Evolutionary conservation across 2,797 vertebrate genomes (phyloP).

Genomic region (Antennarius maculatus): DNA sequence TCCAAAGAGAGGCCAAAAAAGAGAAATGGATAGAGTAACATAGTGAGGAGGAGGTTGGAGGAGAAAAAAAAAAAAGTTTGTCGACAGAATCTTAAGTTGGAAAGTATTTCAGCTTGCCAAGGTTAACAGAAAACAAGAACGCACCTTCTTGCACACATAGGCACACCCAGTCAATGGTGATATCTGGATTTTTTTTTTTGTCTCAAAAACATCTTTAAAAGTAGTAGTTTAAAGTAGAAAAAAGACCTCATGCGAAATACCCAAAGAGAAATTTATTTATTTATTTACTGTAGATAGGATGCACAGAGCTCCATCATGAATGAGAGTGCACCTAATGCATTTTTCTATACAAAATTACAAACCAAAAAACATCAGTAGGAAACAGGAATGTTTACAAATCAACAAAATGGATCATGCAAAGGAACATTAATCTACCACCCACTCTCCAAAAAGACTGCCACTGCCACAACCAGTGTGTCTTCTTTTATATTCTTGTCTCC

Average conservation of each 20-base stretch:
- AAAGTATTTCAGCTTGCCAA: constrained; percentile 70
- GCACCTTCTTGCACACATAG: constrained; percentile 49
- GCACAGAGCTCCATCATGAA: constrained; percentile 63
- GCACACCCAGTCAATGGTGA: constrained; percentile 66
- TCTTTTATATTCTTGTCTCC: constrained; percentile 81
- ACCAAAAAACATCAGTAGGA: constrained; percentile 66
- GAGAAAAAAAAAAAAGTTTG: constrained; percentile 40
- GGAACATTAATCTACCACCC: constrained; percentile 75
- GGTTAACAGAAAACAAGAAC: constrained; percentile 64
- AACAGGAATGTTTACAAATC: constrained; percentile 70
- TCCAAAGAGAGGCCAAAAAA: neutral
- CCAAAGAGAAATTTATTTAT: constrained; percentile 69
- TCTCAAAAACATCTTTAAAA: constrained; percentile 46
- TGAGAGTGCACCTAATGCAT: constrained; percentile 60
- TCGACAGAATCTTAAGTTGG: constrained; percentile 61
- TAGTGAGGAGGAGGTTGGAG: constrained; percentile 28
- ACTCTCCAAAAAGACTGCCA: constrained; percentile 70
- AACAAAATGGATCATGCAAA: constrained; percentile 74
- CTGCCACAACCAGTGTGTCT: constrained; percentile 71
- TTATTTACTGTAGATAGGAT: constrained; percentile 63
- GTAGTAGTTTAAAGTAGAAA: constrained; percentile 51
- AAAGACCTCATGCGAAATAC: constrained; percentile 60
- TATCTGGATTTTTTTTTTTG: constrained; percentile 61
- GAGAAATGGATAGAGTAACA: constrained; percentile 26
- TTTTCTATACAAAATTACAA: constrained; percentile 68